Evolutionary conservation across 64 coral and sea anemone genomes (phyloP).

Genomic region (Orbicella faveolata): DNA sequence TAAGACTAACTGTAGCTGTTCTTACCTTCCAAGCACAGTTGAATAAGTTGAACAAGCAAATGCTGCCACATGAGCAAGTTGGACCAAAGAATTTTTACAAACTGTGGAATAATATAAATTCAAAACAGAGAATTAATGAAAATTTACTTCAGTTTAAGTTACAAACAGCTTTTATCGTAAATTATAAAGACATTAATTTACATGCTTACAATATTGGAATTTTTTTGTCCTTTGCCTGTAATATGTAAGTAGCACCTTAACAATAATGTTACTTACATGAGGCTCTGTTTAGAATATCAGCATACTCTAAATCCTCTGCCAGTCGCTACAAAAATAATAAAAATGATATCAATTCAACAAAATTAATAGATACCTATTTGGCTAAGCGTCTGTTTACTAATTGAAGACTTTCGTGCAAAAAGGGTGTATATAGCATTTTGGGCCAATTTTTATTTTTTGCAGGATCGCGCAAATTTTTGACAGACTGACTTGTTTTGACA

Average conservation of each 20-base stretch:
- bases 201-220: not conserved
- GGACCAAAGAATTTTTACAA: constrained; percentile 76
- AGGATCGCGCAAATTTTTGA: too few relatives aligned
- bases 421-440: too few relatives aligned
- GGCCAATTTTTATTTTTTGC: too few relatives aligned
- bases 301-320: constrained; percentile 97
- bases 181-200: too few relatives aligned
- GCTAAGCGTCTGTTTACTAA: not conserved
- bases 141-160: not conserved
- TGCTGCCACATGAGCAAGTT: constrained; percentile 86
- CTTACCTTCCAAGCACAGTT: constrained; percentile 86
- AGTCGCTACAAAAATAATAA: constrained; percentile 69
- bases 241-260: not conserved
- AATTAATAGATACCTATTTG: not conserved
- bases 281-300: constrained; percentile 93
- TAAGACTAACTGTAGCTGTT: not conserved
- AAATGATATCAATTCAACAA: not conserved
- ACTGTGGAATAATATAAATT: constrained; percentile 43
- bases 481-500: too few relatives aligned
- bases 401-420: too few relatives aligned
- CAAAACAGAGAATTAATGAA: not conserved
- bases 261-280: constrained; percentile 64
- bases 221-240: not conserved
- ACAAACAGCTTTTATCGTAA: too few relatives aligned
- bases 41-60: constrained; percentile 94